Base-by-base conservation (phyloP, 2,888 invertebrate species). In the Xiphydria camelus region DNA sequence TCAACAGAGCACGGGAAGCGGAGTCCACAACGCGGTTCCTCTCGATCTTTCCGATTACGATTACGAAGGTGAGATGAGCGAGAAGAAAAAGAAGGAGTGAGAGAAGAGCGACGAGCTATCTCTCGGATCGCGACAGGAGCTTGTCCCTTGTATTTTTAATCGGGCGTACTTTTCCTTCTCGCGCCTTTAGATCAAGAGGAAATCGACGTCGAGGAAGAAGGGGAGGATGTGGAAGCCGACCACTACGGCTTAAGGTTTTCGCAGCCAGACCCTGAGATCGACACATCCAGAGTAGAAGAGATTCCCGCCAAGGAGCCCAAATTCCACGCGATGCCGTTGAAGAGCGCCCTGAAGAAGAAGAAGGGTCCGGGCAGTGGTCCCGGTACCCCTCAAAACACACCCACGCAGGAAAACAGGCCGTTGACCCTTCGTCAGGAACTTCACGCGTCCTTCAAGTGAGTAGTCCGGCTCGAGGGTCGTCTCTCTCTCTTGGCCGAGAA, bases 251-350 rank as follows among this genome's bases (percentile, higher is more conserved):
- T 77, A 65, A 79, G 77, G 62, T 79, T 77, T 75, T 79, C 79
- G 57, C 84, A 82, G 61, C 83, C 84, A 26, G 84, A 85, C 71
- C 85, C 85, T 20, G 77, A 80, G 58, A 86, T 87, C 62, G 92
- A 93, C 77, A 91, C 91, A 46, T 86, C 86, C 45, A 83, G 91
- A 57, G 87, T 94, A 51, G 93, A 94, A 76, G 92, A 93, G 79
- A 92, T 94, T 66, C 93, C 92, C 60, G 92, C 94, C 47, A 92
- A 93, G 78, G 93, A 94, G 80, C 94, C 93, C 29, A 87, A 88
- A 69, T 89, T 91, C 78, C 89, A 91, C 78, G 93, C 93, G 57
- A 86, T 92, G 81, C 94, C 94, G 55, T 83, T 93, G 50, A 94
- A 94, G 77, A 93, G 93, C 39, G 94, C 94, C 55, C 81, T 94